These are phyloP conservation scores for Paralichthys olivaceus DNA, from an alignment of 2,113 vertebrate species.

Conservation along the genomic window DNA sequence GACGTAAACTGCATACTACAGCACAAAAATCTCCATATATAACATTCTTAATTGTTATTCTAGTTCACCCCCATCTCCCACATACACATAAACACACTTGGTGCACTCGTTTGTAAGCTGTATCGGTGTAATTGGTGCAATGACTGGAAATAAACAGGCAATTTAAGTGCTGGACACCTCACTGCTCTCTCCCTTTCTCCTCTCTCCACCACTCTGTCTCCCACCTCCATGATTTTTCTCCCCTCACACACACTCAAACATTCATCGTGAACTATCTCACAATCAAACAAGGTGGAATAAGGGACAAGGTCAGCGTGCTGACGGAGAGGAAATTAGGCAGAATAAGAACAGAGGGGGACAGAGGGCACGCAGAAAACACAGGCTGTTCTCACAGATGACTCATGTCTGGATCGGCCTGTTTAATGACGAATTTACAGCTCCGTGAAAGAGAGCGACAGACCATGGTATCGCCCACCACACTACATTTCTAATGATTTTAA, in stretches of 20 bases:
- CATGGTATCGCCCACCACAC: background rate
- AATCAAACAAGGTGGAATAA: conserved; percentile 68
- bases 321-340: conserved; percentile 69
- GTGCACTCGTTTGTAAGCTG: conserved; percentile 51
- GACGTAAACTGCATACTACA: conserved; percentile 49
- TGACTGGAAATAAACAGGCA: conserved; percentile 88
- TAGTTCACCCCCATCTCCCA: conserved; percentile 24
- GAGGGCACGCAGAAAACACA: conserved; percentile 47
- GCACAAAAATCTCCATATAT: conserved; percentile 61
- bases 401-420: conserved; percentile 54
- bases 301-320: conserved; percentile 78
- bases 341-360: conserved; percentile 67
- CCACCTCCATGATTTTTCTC: conserved; percentile 48
- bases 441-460: conserved; percentile 3
- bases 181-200: conserved; percentile 69
- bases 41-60: conserved; percentile 67
- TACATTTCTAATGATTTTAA: conserved; percentile 16
- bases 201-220: conserved; percentile 21
- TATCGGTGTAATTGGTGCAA: conserved; percentile 82
- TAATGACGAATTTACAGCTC: conserved; percentile 62
- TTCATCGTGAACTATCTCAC: conserved; percentile 49
- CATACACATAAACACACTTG: conserved; percentile 50
- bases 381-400: conserved; percentile 68
- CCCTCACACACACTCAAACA: conserved; percentile 50
- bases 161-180: conserved; percentile 87